These are phyloP conservation scores for Gadus macrocephalus DNA, from an alignment of 2,113 vertebrate species.

Conservation along the genomic window DNA sequence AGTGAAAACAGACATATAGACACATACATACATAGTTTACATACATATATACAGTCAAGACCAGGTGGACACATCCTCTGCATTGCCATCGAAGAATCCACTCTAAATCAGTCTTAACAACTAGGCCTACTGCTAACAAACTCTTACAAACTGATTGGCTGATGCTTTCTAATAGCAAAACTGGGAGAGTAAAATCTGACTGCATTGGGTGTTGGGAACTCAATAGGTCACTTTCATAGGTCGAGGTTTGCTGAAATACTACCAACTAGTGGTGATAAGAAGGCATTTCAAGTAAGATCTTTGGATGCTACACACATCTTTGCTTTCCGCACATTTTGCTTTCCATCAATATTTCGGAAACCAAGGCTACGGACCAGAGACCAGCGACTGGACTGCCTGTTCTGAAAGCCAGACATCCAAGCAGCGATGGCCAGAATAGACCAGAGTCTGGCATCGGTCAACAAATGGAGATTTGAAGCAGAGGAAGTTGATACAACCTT, in stretches of 20 bases:
- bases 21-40: constrained; percentile 65
- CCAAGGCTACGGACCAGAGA: no score
- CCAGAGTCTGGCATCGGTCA: background rate
- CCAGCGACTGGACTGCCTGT: no score
- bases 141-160: constrained; percentile 5
- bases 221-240: no score
- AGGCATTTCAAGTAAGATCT: no score
- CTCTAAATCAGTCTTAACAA: constrained; percentile 40
- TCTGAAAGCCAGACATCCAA: background rate
- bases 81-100: constrained; percentile 53
- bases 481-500: no score
- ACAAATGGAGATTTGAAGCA: no score
- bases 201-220: constrained; percentile 20
- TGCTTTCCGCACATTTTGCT: no score
- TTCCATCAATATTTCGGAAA: no score
- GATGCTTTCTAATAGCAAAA: background rate
- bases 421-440: background rate
- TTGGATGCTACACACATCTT: no score
- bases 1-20: constrained; percentile 76
- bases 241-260: no score
- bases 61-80: constrained; percentile 66
- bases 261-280: no score
- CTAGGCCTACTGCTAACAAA: constrained; percentile 27
- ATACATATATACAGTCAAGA: constrained; percentile 75
- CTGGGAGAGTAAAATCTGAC: constrained; percentile 6